A percentile compares a stretch with the other conserved stretches of the same genome.
These are phyloP conservation scores for Paramisgurnus dabryanus DNA, from an alignment of 2,113 vertebrate species.

Conservation along the genomic window DNA sequence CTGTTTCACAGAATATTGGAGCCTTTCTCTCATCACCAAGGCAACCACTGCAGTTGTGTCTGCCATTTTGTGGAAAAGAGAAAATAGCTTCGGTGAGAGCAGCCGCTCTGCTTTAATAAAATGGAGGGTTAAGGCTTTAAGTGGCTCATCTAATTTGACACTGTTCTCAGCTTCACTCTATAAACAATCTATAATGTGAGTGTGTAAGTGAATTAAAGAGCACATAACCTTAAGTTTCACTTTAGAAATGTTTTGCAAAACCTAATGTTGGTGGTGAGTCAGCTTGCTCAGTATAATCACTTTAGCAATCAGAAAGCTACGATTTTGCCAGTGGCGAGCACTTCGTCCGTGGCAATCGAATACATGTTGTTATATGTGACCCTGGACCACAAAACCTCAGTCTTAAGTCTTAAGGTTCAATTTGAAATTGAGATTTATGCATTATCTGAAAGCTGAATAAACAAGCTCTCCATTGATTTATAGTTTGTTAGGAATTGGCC, in stretches of 20 bases:
- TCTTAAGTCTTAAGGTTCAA: too few species aligned
- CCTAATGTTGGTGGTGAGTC: neutral
- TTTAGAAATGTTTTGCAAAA: neutral
- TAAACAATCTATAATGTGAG: conserved; percentile 23
- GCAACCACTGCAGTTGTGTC: conserved; percentile 54
- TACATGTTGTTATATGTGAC: neutral
- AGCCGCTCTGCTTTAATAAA: conserved; percentile 43
- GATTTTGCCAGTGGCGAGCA: neutral
- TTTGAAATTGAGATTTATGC: too few species aligned
- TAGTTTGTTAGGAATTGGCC: too few species aligned
- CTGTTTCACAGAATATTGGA: conserved; percentile 38
- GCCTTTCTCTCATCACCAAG: conserved; percentile 51
- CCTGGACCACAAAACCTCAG: too few species aligned
- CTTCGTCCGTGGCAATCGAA: neutral
- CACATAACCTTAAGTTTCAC: conserved; percentile 7
- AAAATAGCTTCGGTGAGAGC: conserved; percentile 4
- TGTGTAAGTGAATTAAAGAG: conserved; percentile 6
- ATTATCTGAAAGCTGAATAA: too few species aligned
- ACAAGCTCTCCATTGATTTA: too few species aligned
- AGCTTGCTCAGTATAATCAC: neutral
- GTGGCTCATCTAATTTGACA: conserved; percentile 23
- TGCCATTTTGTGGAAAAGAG: conserved; percentile 55
- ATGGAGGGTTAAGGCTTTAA: conserved; percentile 49
- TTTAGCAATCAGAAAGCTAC: neutral
- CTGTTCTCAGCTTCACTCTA: conserved; percentile 4